Conservation (phyloP, 2,113 vertebrate species). For the Australoheros scitulus region DNA sequence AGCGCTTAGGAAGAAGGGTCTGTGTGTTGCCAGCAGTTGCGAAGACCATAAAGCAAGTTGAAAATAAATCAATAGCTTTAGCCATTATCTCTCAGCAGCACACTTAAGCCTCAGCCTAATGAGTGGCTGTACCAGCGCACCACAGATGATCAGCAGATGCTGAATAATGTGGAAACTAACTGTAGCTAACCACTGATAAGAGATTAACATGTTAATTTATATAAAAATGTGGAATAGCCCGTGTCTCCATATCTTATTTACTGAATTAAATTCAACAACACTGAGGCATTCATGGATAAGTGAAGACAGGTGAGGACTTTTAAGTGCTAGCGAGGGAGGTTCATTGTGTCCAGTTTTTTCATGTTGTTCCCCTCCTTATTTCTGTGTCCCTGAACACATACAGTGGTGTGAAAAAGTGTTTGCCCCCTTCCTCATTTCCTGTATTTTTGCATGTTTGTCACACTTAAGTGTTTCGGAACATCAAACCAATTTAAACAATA, state of each 20-base stretch:
- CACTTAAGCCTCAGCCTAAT: conserved; percentile 50
- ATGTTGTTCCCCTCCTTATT: neutral
- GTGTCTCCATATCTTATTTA: neutral
- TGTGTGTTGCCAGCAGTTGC: conserved; percentile 29
- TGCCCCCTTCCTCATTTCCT: too few species aligned
- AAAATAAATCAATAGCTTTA: conserved; percentile 64
- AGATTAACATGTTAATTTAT: conserved; percentile 34
- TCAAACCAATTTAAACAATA: too few species aligned
- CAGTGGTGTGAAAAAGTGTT: too few species aligned
- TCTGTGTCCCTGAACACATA: neutral
- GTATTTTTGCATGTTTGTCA: too few species aligned
- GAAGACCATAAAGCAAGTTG: conserved; percentile 38
- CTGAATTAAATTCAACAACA: neutral
- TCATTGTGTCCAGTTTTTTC: neutral
- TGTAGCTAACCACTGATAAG: neutral
- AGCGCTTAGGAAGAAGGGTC: conserved; percentile 24
- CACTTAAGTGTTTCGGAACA: too few species aligned
- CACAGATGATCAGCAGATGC: conserved; percentile 34
- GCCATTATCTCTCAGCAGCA: conserved; percentile 60
- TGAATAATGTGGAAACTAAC: conserved; percentile 51
- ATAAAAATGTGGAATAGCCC: neutral
- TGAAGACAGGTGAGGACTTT: conserved; percentile 2
- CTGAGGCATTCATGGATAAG: neutral
- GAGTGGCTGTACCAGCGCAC: conserved; percentile 29
- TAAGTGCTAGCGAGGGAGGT: neutral